These are phyloP conservation scores for Luperina testacea DNA, from an alignment of 2,888 invertebrate species.

Conservation along the genomic window DNA sequence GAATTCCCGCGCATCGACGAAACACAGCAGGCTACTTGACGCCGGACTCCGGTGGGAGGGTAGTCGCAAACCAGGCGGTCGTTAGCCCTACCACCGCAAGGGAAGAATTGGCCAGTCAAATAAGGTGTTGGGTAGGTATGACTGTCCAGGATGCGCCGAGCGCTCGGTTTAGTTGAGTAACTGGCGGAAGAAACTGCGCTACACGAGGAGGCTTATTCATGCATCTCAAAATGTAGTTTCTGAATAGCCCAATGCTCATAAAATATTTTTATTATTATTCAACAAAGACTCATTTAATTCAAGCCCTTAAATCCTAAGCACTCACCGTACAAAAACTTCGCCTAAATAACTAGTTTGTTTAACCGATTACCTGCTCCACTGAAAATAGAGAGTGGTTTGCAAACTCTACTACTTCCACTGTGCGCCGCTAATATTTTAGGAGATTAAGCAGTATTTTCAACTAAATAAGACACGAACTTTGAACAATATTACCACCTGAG, in stretches of 20 bases:
- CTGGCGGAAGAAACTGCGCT: no score
- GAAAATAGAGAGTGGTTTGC: conserved; percentile 17
- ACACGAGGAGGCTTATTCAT: no score
- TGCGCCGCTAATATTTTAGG: conserved; percentile 23
- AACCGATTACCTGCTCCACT: conserved; percentile 3
- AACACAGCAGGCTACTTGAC: no score
- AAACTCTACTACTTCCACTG: conserved; percentile 17
- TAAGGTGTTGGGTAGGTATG: no score
- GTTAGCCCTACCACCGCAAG: no score
- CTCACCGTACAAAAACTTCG: conserved; percentile 1
- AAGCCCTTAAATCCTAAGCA: neutral
- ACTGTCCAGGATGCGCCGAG: no score
- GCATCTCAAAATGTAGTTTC: no score
- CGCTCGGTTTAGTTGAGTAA: no score
- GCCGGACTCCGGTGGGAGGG: no score
- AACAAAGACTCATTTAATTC: neutral
- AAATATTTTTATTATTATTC: neutral
- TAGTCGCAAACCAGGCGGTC: no score
- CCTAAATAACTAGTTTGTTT: conserved; percentile 28
- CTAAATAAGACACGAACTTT: conserved; percentile 22
- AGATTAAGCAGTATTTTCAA: conserved; percentile 41
- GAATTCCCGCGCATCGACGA: no score
- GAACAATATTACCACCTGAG: neutral
- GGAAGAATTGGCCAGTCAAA: no score
- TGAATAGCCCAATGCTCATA: neutral